A percentile compares a stretch with the other conserved stretches of the same genome.
These are phyloP conservation scores for Ceramica pisi DNA, from an alignment of 2,888 invertebrate genomes.

Conservation along the genomic window DNA sequence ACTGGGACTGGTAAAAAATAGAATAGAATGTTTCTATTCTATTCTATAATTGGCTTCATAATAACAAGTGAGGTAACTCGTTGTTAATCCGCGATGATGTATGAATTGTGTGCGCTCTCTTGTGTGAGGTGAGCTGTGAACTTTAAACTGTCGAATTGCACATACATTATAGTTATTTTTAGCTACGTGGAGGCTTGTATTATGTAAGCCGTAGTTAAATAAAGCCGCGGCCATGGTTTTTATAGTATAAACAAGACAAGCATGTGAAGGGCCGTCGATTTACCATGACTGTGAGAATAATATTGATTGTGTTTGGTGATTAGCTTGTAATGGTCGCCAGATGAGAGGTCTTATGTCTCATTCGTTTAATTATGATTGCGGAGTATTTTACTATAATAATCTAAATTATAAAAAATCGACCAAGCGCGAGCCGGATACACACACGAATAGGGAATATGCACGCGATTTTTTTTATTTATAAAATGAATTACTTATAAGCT, in stretches of 20 bases:
- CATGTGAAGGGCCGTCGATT: slow-evolving; percentile 13
- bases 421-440: no score
- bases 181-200: not conserved
- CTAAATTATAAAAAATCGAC: no score
- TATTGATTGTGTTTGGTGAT: not conserved
- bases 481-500: no score
- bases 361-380: not conserved
- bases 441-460: no score
- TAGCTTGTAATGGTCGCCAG: not conserved
- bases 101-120: not conserved
- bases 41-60: no score
- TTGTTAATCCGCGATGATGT: no score
- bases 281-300: slow-evolving; percentile 25
- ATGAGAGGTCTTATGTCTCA: not conserved
- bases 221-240: slow-evolving; percentile 31
- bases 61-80: no score
- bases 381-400: no score
- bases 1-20: no score
- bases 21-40: no score
- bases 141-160: not conserved
- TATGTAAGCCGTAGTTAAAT: slow-evolving; percentile 11
- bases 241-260: slow-evolving; percentile 34
- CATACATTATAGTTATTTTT: slow-evolving; percentile 10
- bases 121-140: not conserved
- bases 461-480: no score